Base-by-base conservation (phyloP, 92 coral and sea anemone species). In the Paramuricea clavata region DNA sequence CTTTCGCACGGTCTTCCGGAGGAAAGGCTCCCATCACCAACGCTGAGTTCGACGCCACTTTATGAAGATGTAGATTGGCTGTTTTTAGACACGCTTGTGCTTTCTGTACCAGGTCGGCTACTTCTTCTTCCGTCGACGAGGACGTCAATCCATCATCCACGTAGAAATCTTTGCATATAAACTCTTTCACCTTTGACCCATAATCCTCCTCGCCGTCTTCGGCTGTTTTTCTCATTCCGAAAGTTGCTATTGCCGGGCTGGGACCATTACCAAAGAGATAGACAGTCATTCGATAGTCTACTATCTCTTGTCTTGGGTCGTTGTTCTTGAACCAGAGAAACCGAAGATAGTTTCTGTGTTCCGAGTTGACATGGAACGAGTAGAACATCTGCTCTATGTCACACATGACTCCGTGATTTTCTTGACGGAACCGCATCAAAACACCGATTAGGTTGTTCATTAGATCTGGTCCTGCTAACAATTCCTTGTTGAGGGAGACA, bases 11-110 rank as follows among this genome's bases (percentile, higher is more conserved):
- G 64, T 93, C 93, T 21, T 76, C 88, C 19, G 87, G 47, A 25
- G 95, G 93, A 69, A 93, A 79, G 17, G 93, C 93, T 82, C 90
- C 88, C 88, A 93, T 83, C 54, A 92, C 95, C 31, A 78, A 87
- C 3, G 62, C 12, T 17, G 95, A 89, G 74, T 90, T 92, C 8
- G 95, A 90, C 21, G 88, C 41, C 15, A 90, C 75, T 85, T 93
- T 93, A 59, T 87, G 95, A 10, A 92, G 87, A 27, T 83, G 43
- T 12, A 92, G 52, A 76, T 89, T 89, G 12, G 91, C 84, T 2
- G 95, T 86, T 34, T 89, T 86, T 16, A 92, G 82, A 42, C 64
- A 49, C 16, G 62, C 90, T 82, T 88, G 92, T 26, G 92, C 62
- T 34, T 83, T 27, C 50, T 60, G 82, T 52, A 92, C 87, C 21